Base-by-base conservation (phyloP, 2,888 invertebrate species). In the Ditula angustiorana region DNA sequence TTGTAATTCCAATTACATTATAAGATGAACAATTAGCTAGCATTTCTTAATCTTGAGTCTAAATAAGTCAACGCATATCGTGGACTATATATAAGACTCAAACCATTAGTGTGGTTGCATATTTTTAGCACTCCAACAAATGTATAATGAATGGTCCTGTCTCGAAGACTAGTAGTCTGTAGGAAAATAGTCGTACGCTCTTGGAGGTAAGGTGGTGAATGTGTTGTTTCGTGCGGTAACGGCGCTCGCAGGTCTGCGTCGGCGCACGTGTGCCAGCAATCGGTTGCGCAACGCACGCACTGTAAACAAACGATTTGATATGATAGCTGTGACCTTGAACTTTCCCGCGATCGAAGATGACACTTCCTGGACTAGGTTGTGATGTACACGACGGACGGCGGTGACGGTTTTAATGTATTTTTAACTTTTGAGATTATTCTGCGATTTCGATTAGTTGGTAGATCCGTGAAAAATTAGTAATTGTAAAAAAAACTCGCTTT, bases 321-420 rank as follows among this genome's bases (percentile, higher is more conserved):
- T 62, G 63, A 63, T 63, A 52, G 41, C 30, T 2, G 57, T 63
- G 50, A 58, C 63, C 63, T 63, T 63, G 63, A 63, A 63, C 63
- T 63, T 58, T 58, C 24, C n/a, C 13, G 55, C 35, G 19, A 35
- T 53, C 52, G 33, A 52, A 53, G 13, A 53, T 53, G 16, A n/a
- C 44, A 49, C 57, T 62, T 62, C 57, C 57, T 57, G 57, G 13
- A 19, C 19, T 8, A 5, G 33, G 53, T 35, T n/a, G n/a, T n/a
- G n/a, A n/a, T n/a, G n/a, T n/a, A n/a, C n/a, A n/a, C n/a, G n/a
- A n/a, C n/a, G n/a, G 8, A 19, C 41, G 19, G 16, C 16, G 8
- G 7, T 10, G 41, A n/a, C 23, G 11, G 23, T 23, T 24, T 21
- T 46, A 13, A 24, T 2, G 1, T 23, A 23, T 46, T 37, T 13